These are phyloP conservation scores for Xylocopa sonorina DNA, from an alignment of 1,140 invertebrate genomes.

Conservation along the genomic window DNA sequence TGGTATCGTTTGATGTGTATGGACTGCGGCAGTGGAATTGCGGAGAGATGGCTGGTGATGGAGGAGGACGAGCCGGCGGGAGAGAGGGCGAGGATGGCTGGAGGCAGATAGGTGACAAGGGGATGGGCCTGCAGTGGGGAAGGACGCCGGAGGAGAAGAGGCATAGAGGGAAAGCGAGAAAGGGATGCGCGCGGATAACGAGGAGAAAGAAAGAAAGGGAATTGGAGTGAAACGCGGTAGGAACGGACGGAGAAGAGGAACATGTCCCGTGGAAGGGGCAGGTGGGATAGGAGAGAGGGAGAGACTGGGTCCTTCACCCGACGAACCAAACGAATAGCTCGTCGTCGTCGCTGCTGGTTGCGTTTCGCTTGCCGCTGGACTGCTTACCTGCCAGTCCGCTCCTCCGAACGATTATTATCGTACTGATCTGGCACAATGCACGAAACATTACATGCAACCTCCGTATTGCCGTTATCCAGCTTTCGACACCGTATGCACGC, in stretches of 20 bases:
- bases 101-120: slow-evolving; percentile 59
- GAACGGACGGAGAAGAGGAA: slow-evolving; percentile 21
- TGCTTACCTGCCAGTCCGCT: slow-evolving; percentile 33
- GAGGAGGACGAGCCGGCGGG: slow-evolving; percentile 11
- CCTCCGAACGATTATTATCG: slow-evolving; percentile 53
- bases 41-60: slow-evolving; percentile 50
- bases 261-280: slow-evolving; percentile 37
- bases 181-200: slow-evolving; percentile 5
- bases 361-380: slow-evolving; percentile 34
- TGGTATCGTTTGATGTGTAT: slow-evolving; percentile 51
- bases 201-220: not conserved
- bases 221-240: not conserved
- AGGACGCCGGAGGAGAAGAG: slow-evolving; percentile 31
- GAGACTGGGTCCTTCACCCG: slow-evolving; percentile 70
- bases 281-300: slow-evolving; percentile 52
- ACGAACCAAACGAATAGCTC: slow-evolving; percentile 61
- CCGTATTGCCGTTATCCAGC: slow-evolving; percentile 36
- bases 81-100: slow-evolving; percentile 56
- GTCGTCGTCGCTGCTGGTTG: slow-evolving; percentile 34
- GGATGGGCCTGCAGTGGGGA: slow-evolving; percentile 34
- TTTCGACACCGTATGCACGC: slow-evolving; percentile 18
- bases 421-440: slow-evolving; percentile 52
- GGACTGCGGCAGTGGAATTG: slow-evolving; percentile 49
- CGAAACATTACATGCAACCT: slow-evolving; percentile 38
- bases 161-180: slow-evolving; percentile 23